Conservation (phyloP, 2,113 vertebrate genomes). For the Oncorhynchus tshawytscha region DNA sequence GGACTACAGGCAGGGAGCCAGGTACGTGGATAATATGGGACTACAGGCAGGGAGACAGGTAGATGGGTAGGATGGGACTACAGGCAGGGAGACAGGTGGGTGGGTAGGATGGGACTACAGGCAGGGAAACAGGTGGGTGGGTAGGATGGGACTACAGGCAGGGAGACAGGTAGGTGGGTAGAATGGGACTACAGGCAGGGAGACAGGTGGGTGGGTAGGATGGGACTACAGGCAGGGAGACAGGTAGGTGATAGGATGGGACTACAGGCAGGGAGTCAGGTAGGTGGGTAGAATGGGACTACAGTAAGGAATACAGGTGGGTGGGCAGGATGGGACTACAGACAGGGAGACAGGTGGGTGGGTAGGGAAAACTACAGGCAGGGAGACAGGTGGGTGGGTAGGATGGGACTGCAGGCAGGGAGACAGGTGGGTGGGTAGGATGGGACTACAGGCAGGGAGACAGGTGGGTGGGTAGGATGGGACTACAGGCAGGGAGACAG, state of each 20-base stretch:
- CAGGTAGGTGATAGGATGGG: background rate
- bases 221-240: conserved; percentile 23
- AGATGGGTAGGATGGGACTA: no score
- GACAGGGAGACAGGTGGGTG: conserved; percentile 37
- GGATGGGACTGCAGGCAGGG: conserved; percentile 4
- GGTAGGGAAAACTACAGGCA: background rate
- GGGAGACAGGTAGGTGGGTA: conserved; percentile 21
- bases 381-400: background rate
- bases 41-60: conserved; percentile 20
- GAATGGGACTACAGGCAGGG: conserved; percentile 3
- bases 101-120: background rate
- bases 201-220: conserved; percentile 6
- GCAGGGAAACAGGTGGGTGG: background rate
- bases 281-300: background rate
- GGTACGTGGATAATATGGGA: no score
- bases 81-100: conserved; percentile 38
- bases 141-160: conserved; percentile 11
- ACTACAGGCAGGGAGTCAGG: conserved; percentile 37
- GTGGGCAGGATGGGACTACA: background rate
- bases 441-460: conserved; percentile 37
- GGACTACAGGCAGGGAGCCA: background rate
- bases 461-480: background rate
- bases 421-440: conserved; percentile 1
- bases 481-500: conserved; percentile 21
- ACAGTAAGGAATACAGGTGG: conserved; percentile 19